A percentile compares a stretch with the other conserved stretches of the same genome.
Evolutionary conservation across 2,113 vertebrate species (phyloP).

Genomic region (Nanorana parkeri): DNA sequence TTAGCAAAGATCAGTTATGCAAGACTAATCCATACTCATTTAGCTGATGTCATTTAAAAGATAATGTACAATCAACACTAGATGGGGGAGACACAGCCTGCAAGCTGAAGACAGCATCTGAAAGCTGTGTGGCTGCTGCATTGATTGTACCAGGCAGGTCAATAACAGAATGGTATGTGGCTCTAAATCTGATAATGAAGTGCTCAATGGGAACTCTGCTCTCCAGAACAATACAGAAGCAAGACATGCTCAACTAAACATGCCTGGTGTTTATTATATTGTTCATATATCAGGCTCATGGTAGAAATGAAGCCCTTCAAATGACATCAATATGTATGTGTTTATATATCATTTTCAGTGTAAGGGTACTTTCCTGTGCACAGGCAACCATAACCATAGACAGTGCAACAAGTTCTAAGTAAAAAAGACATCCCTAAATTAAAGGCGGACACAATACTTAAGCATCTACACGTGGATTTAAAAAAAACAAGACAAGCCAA

Average conservation of each 20-base stretch:
- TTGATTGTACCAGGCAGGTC: constrained; percentile 81
- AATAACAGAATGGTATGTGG: constrained; percentile 78
- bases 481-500: too few relatives aligned
- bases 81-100: constrained; percentile 44
- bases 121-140: constrained; percentile 71
- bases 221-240: constrained; percentile 71
- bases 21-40: constrained; percentile 69
- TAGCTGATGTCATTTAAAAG: constrained; percentile 66
- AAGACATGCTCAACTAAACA: constrained; percentile 63
- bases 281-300: constrained; percentile 6
- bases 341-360: too few relatives aligned
- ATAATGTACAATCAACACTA: constrained; percentile 72
- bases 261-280: constrained; percentile 15
- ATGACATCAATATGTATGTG: too few relatives aligned
- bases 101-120: constrained; percentile 73
- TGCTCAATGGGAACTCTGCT: constrained; percentile 73
- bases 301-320: not conserved
- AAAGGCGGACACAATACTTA: too few relatives aligned
- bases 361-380: too few relatives aligned
- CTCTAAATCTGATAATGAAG: constrained; percentile 84
- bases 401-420: too few relatives aligned
- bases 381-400: too few relatives aligned
- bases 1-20: constrained; percentile 35
- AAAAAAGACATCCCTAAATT: too few relatives aligned
- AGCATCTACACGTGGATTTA: too few relatives aligned